phyloP scores from a whole-genome alignment of 2,113 vertebrate species.

The Grammomys dolichurus region DNA sequence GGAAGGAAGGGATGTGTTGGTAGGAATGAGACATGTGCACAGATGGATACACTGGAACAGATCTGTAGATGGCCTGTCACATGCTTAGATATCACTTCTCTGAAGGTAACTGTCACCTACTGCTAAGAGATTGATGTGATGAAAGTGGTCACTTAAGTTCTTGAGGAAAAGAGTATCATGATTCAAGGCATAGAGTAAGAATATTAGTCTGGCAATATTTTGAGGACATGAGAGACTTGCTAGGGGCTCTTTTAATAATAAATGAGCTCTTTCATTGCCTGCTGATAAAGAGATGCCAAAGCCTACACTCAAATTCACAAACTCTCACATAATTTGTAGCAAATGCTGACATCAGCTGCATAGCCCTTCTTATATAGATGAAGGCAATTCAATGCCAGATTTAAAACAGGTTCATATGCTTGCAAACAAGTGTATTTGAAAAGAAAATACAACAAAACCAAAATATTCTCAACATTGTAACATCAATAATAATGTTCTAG shows the following conservation, averaged over 20 bases:
- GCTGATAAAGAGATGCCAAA: conserved; percentile 18
- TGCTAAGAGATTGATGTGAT: neutral
- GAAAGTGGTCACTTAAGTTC: conserved; percentile 5
- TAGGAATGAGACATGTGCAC: neutral
- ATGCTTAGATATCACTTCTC: neutral
- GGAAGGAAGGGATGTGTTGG: neutral
- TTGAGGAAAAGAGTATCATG: neutral
- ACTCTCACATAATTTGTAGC: conserved; percentile 10
- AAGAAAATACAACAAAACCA: neutral
- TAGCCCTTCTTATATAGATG: conserved; percentile 24
- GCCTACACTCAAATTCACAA: conserved; percentile 24
- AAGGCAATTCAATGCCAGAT: conserved; percentile 45
- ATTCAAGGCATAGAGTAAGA: conserved; percentile 43
- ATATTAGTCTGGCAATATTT: conserved; percentile 22
- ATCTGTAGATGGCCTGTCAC: neutral
- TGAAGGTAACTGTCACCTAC: neutral
- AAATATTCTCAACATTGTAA: conserved; percentile 6
- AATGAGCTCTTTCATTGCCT: conserved; percentile 53
- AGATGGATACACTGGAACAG: neutral
- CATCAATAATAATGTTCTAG: conserved; percentile 24
- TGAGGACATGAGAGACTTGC: neutral
- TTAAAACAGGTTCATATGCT: conserved; percentile 60
- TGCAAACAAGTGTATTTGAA: conserved; percentile 60
- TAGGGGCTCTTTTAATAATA: conserved; percentile 68
- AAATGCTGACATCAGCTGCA: conserved; percentile 31